Conservation (phyloP, 1,140 invertebrate genomes). For the Aphelenchoides besseyi region DNA sequence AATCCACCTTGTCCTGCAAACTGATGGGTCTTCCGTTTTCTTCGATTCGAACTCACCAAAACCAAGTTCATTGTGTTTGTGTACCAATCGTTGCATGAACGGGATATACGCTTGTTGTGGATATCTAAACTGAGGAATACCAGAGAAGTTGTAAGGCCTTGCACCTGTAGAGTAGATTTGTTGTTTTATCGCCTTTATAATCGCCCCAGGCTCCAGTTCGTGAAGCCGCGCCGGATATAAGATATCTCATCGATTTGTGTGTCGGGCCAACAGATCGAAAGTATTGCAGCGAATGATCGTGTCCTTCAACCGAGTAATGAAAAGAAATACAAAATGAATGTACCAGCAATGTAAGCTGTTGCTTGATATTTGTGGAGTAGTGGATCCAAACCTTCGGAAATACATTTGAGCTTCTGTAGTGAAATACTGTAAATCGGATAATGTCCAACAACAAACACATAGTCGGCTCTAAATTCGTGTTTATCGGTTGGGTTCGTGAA, state of each 20-base stretch:
- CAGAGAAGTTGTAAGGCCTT: not conserved
- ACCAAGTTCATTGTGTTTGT: not conserved
- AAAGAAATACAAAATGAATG: not conserved
- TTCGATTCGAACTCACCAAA: too few relatives aligned
- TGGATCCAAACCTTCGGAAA: constrained; percentile 63
- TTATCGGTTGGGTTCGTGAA: constrained; percentile 11
- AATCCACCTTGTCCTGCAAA: not conserved
- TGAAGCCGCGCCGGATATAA: constrained; percentile 45
- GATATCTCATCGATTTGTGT: constrained; percentile 29
- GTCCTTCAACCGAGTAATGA: constrained; percentile 62
- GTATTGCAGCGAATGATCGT: constrained; percentile 65
- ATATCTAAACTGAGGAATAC: not conserved
- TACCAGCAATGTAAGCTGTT: constrained; percentile 66
- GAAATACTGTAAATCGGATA: constrained; percentile 66
- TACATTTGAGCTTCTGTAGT: constrained; percentile 65
- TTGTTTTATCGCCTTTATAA: not conserved
- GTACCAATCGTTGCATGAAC: not conserved
- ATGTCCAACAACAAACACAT: constrained; percentile 66
- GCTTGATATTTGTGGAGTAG: constrained; percentile 65
- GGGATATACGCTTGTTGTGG: not conserved
- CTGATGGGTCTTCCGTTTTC: not conserved
- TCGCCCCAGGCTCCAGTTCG: constrained; percentile 28
- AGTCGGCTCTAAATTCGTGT: constrained; percentile 64
- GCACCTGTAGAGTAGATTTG: constrained; percentile 8
- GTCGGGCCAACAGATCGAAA: not conserved